Evolutionary conservation across 2,888 invertebrate genomes (phyloP), one percentile per base, ranked within the genome.

Genomic region (Cephus sareptanus): DNA sequence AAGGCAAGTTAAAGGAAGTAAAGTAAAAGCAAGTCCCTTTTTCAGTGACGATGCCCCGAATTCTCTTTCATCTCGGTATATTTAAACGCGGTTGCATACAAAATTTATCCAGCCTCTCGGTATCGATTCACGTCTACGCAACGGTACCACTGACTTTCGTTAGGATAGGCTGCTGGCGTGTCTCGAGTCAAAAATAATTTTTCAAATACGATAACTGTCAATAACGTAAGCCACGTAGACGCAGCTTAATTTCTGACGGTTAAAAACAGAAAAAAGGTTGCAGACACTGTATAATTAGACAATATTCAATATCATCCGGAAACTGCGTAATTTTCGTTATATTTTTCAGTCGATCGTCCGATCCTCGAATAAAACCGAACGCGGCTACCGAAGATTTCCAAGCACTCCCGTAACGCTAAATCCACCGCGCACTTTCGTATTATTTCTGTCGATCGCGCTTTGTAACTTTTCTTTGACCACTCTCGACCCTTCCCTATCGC

Each of bases 31-130:
- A 40, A 40, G 40, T 40, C 70, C 70, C 31, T 33, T 70, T 71
- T 71, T 15, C 31, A 30, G 1, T 33, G 71, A 12, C 11, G 71
- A 71, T 13, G 13, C 4, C 31, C 33, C 23, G 71, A 31, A 35
- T 12, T 71, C 71, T 71, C 71, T 71, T 71, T 71, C 71, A 71
- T 71, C 71, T 71, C 30, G 71, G 33, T 71, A 71, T 71, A 71
- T 71, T 71, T 71, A 71, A 71, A 71, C 31, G 71, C 15, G 23
- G 23, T 2, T 56, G 56, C 56, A 56, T 56, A 56, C 56, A 56
- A 56, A 56, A 56, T 56, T 56, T 23, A 56, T 56, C 56, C 56
- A 56, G 23, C 23, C 56, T 56, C 56, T 56, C 56, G 56, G 23
- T 56, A 56, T 56, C 56, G 56, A 56, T 56, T 56, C 56, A 56